phyloP scores from a whole-genome alignment of 2,113 vertebrate species.

The Neolamprologus toae region DNA sequence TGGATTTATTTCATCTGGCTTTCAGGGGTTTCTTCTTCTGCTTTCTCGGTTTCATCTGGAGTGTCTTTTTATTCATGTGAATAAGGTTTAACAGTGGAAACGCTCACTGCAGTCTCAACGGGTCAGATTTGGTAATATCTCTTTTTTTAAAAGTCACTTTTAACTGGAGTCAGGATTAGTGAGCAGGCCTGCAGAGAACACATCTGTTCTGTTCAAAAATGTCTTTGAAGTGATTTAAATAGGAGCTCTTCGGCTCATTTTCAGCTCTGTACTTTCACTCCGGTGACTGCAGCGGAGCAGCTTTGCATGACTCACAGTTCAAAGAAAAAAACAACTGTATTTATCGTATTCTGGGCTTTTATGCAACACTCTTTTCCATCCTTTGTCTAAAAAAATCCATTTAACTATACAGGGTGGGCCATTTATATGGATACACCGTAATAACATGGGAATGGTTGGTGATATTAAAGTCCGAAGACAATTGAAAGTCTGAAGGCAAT shows the following conservation, averaged over 20 bases:
- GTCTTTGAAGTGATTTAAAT: background rate
- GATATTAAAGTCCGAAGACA: background rate
- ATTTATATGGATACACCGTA: background rate
- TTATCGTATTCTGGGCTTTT: background rate
- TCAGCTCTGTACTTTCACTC: background rate
- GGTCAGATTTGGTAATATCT: background rate
- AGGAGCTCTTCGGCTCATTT: background rate
- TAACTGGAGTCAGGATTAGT: background rate
- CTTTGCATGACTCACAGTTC: background rate
- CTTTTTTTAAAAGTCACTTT: background rate
- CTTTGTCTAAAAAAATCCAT: background rate
- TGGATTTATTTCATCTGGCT: background rate
- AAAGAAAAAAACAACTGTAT: background rate
- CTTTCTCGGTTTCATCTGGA: background rate
- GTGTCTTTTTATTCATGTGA: background rate
- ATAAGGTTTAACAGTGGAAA: background rate
- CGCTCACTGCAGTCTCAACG: background rate
- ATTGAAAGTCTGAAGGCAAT: too few relatives aligned
- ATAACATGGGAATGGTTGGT: accelerated
- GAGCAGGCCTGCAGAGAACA: background rate
- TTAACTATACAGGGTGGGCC: background rate
- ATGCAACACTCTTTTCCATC: background rate
- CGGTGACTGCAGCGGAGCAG: background rate
- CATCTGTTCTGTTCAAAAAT: background rate
- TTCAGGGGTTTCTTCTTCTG: background rate